Base-by-base conservation (phyloP, 1,140 invertebrate species). In the Drosophila watanabei region DNA sequence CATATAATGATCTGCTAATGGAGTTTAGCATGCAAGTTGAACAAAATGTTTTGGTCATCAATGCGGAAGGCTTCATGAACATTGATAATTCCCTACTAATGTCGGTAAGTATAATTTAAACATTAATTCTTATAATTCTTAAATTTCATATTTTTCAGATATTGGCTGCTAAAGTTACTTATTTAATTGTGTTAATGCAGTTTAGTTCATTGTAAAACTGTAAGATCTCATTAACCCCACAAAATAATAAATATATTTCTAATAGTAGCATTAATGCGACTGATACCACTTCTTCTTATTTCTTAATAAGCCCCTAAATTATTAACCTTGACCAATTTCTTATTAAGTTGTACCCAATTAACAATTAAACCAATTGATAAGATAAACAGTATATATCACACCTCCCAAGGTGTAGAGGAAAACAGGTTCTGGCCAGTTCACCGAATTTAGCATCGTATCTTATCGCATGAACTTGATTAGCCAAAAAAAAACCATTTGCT, bases 21-120 rank as follows among this genome's bases (percentile, higher is more conserved):
- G 82, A 85, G 33, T 92, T 87, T 16, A 52, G 65, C 13, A 64
- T 90, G 73, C 89, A 92, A 66, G 82, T 92, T 52, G 62, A 86
- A 39, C 82, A 92, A n/a, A 82, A 92, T 78, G 52, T 35, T 0
- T 51, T 92, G 37, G 48, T 43, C 2, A 89, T 92, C 3, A 81
- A 76, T 52, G 89, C 82, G 0, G 82, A 89, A 43, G 80, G 73
- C 13, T 92, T 92, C 11, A 87, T 92, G 72, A 39, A 64, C 11
- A 76, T 89, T 16, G 80, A 92, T 37, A 83, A 90, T 18, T 76
- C 80, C 0, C 35, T 86, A 10, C 49, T 92, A 0, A 92, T 92
- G 90, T 84, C 82, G 77, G 89, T 92, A 13, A 8, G 76, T 77
- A 14, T 45, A 28, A 2, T 13, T 32, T 9, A 5, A 35, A 9